These are phyloP conservation scores for Spea bombifrons DNA, from an alignment of 2,113 vertebrate species.

Conservation along the genomic window DNA sequence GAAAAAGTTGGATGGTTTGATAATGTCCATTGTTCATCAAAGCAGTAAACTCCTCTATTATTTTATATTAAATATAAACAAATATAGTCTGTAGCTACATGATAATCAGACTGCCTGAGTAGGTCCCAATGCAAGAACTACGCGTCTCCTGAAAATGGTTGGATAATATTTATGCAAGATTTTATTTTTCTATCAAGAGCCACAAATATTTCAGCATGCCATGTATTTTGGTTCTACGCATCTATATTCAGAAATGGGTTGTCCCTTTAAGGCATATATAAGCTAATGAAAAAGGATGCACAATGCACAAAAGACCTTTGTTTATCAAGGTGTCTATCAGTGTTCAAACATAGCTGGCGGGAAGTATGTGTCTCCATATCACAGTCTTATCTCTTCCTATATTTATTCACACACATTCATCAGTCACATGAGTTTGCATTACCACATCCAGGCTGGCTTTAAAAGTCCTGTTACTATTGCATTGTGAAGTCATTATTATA, in stretches of 20 bases:
- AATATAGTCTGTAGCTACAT: too few relatives aligned
- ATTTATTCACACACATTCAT: constrained; percentile 70
- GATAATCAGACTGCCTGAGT: too few relatives aligned
- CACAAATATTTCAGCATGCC: too few relatives aligned
- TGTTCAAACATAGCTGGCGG: constrained; percentile 71
- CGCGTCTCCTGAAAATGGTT: too few relatives aligned
- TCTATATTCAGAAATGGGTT: neutral
- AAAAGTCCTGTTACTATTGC: constrained; percentile 40
- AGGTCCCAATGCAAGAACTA: too few relatives aligned
- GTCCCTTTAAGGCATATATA: neutral
- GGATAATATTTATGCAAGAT: too few relatives aligned
- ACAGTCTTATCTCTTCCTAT: constrained; percentile 65
- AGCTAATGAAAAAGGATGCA: constrained; percentile 43
- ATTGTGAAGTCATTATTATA: constrained; percentile 17
- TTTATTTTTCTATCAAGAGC: too few relatives aligned
- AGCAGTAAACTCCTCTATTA: too few relatives aligned
- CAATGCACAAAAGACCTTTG: constrained; percentile 51
- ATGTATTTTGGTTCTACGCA: too few relatives aligned
- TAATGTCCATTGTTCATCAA: too few relatives aligned
- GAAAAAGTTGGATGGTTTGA: too few relatives aligned
- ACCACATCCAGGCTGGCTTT: constrained; percentile 63
- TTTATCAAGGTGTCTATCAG: constrained; percentile 50
- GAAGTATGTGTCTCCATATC: constrained; percentile 72
- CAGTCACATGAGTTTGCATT: constrained; percentile 67
- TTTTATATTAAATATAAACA: too few relatives aligned